phyloP scores from a whole-genome alignment of 2,888 invertebrate species.

The Leptinotarsa rubiginosa region DNA sequence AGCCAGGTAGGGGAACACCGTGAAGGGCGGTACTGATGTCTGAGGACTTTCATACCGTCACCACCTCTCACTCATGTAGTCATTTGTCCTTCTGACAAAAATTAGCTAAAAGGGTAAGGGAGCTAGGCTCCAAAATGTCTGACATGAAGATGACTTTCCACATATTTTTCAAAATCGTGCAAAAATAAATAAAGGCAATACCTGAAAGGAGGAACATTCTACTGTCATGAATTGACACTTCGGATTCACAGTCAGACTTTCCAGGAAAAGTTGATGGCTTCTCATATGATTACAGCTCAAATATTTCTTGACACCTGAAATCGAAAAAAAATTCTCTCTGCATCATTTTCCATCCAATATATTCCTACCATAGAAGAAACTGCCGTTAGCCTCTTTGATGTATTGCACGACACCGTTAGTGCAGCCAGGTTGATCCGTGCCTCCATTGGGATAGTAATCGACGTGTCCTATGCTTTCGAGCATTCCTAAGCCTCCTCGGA shows the following conservation, averaged over 20 bases:
- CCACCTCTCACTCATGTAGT: too few relatives aligned
- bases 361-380: conserved; percentile 71
- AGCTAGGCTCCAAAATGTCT: too few relatives aligned
- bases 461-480: conserved; percentile 86
- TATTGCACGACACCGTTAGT: conserved; percentile 73
- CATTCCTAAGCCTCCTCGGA: conserved; percentile 83
- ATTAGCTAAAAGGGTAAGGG: too few relatives aligned
- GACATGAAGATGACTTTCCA: too few relatives aligned
- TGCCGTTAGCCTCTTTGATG: conserved; percentile 73
- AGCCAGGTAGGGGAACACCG: too few relatives aligned
- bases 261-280: conserved; percentile 85
- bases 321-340: conserved; percentile 26
- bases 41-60: too few relatives aligned
- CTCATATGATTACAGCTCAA: conserved; percentile 90
- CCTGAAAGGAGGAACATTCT: conserved; percentile 83
- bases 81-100: too few relatives aligned
- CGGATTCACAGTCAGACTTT: conserved; percentile 82
- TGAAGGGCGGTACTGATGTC: too few relatives aligned
- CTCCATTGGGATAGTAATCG: conserved; percentile 93
- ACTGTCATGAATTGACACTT: conserved; percentile 83
- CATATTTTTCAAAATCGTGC: too few relatives aligned
- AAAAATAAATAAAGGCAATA: conserved; percentile 52
- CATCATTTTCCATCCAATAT: neutral
- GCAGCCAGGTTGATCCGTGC: conserved; percentile 81
- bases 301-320: conserved; percentile 73